Evolutionary conservation across 2,888 invertebrate species (phyloP).

Genomic region (Agrotis clavis): DNA sequence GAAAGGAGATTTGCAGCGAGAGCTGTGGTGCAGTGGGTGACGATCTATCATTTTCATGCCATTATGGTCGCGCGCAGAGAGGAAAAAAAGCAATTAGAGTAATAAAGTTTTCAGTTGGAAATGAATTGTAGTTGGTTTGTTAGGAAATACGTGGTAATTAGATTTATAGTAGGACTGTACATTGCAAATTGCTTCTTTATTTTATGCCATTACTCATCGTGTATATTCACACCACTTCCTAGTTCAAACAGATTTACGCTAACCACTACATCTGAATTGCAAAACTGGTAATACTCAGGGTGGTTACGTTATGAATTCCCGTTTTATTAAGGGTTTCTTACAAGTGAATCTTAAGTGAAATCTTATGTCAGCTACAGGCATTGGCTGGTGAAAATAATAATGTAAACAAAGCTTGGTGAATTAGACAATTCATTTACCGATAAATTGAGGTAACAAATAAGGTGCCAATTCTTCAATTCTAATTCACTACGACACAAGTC

Average conservation of each 20-base stretch:
- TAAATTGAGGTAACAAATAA: not conserved
- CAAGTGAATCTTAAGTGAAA: not conserved
- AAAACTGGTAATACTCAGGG: not conserved
- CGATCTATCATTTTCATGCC: conserved; percentile 49
- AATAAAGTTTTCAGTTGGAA: conserved; percentile 25
- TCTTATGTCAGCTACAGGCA: not conserved
- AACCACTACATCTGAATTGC: not conserved
- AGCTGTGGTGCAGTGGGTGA: conserved; percentile 13
- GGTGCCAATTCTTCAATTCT: not conserved
- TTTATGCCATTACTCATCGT: not conserved
- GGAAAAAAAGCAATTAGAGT: conserved; percentile 13
- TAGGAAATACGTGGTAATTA: conserved; percentile 17
- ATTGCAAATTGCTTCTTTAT: not conserved
- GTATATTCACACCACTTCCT: not conserved
- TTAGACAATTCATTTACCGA: not conserved
- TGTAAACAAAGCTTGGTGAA: too few relatives aligned
- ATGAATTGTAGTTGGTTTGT: conserved; percentile 8
- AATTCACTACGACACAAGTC: not conserved
- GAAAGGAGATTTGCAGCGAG: conserved; percentile 35
- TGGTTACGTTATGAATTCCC: not conserved
- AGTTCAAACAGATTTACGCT: not conserved
- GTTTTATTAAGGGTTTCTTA: not conserved
- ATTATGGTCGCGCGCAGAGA: conserved; percentile 11
- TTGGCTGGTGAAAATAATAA: not conserved
- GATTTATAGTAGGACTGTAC: conserved; percentile 17